Evolutionary conservation across 2,888 invertebrate genomes (phyloP).

Genomic region (Resseliella maxima): DNA sequence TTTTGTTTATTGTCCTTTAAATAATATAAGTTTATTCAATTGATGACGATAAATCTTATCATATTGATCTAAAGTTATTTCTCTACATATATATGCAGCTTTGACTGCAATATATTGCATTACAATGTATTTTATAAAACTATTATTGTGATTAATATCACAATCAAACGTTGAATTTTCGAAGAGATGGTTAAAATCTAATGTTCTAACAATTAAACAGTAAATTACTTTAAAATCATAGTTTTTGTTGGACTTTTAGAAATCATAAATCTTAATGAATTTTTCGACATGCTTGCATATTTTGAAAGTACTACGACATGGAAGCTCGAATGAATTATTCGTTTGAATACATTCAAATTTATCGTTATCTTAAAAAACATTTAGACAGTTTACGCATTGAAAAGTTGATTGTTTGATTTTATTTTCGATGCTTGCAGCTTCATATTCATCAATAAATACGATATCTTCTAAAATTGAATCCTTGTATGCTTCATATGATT

Average conservation of each 20-base stretch:
- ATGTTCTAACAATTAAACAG: background rate
- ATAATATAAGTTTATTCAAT: background rate
- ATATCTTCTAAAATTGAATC: background rate
- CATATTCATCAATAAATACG: background rate
- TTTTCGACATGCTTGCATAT: background rate
- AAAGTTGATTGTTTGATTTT: background rate
- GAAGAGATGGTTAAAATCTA: background rate
- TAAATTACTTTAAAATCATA: background rate
- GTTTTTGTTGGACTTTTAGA: background rate
- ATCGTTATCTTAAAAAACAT: background rate
- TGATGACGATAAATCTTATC: background rate
- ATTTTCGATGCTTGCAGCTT: background rate
- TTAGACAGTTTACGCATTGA: background rate
- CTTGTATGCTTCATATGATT: background rate
- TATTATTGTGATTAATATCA: background rate
- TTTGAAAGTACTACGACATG: background rate
- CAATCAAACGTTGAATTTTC: background rate
- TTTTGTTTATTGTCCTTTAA: background rate
- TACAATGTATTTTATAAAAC: background rate
- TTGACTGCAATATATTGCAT: background rate
- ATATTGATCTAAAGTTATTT: background rate
- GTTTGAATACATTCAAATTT: background rate
- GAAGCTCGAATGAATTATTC: background rate
- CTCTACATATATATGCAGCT: background rate
- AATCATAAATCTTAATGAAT: background rate